Base-by-base conservation (phyloP, 2,797 vertebrate species). In the Apogon talboti region DNA sequence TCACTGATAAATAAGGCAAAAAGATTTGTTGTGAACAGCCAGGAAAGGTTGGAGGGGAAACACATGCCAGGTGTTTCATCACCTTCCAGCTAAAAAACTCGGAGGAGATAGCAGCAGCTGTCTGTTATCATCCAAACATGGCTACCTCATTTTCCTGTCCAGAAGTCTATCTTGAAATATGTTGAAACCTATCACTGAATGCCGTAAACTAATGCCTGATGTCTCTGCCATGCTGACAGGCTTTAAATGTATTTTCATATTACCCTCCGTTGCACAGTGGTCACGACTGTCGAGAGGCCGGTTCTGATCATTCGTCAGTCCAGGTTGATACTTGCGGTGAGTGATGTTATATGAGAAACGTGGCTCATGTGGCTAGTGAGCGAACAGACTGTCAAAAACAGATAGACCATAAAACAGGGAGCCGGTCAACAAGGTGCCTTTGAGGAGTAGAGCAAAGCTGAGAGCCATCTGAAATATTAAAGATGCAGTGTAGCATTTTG, bases 211-310 rank as follows among this genome's bases (percentile, higher is more conserved):
- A 50, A 74, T 38, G 71, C 42, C 76, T 52, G 72, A 72, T 46
- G 77, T 56, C 76, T 81, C 64, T 2, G 50, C 49, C 16, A 3
- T 12, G 28, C 42, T 85, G 87, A 88, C 80, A 83, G 76, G 33
- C 68, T 88, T 82, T 73, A 78, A 85, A 88, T 86, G 86, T 74
- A 80, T 85, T 87, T 89, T 79, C 77, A 82, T 74, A 79, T 85
- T 81, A 78, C 71, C 78, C 75, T 76, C 63, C 38, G 16, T 74
- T 79, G 81, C 74, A 74, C 70, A 75, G 66, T 63, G 71, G 71
- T 77, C 55, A 43, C 56, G 21, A 66, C 79, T 66, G 73, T 48
- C 47, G 21, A 76, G 66, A 18, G 60, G 66, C 56, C 5, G 45
- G 10, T 70, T 63, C 71, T 51, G 63, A 78, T 80, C 79, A 68